phyloP scores from a whole-genome alignment of 2,797 vertebrate genomes.

The Chloroceryle inda region DNA sequence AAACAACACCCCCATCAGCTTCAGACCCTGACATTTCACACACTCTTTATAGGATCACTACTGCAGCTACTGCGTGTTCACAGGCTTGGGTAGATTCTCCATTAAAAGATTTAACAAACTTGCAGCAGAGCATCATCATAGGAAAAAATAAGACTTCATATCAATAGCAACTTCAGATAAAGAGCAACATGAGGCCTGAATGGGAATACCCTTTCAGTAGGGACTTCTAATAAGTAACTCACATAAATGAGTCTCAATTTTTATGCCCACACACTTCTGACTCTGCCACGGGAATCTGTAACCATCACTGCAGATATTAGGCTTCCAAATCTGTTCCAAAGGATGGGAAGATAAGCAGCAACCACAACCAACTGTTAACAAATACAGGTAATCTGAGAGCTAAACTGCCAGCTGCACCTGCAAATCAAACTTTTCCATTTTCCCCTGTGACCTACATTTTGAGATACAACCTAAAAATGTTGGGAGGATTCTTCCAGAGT shows the following conservation, averaged over 20 bases:
- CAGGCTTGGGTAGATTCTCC: neutral
- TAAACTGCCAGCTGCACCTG: neutral
- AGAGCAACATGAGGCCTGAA: neutral
- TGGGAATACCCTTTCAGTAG: neutral
- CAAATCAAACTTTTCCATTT: neutral
- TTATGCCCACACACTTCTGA: neutral
- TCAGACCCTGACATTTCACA: neutral
- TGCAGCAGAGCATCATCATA: neutral
- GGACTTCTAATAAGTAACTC: neutral
- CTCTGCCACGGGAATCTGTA: neutral
- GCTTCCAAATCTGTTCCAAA: neutral
- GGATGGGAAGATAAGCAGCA: neutral
- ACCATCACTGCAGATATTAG: neutral
- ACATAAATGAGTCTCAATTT: neutral
- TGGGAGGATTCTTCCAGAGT: neutral
- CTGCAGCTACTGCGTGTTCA: neutral
- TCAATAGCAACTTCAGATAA: neutral
- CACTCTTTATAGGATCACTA: neutral
- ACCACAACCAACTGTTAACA: neutral
- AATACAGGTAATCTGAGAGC: neutral
- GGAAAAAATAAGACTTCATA: neutral
- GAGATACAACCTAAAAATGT: neutral
- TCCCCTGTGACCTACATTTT: neutral
- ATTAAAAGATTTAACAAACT: neutral
- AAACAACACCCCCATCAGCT: neutral